Percentiles rank a stretch among this genome's conserved stretches.
Conservation (phyloP, 1,140 invertebrate species). For the Mycetomoellerius zeteki region DNA sequence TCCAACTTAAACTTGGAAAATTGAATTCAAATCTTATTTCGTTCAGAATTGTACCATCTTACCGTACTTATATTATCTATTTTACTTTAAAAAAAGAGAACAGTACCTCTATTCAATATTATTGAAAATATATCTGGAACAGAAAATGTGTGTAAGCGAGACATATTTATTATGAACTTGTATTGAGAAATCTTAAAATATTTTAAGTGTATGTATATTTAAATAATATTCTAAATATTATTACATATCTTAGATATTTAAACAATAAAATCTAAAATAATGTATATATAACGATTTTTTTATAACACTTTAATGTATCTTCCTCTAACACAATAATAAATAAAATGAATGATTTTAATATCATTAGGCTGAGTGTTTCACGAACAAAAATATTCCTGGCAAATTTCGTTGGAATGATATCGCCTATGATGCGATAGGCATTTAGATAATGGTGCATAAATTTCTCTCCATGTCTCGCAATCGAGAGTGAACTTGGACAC, state of each 20-base stretch:
- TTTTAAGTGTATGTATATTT: neutral
- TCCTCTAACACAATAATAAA: neutral
- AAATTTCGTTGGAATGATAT: constrained; percentile 10
- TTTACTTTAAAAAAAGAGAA: neutral
- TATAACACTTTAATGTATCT: neutral
- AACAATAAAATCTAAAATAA: neutral
- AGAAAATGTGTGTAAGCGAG: neutral
- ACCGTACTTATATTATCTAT: neutral
- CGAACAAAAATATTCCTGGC: neutral
- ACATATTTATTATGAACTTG: neutral
- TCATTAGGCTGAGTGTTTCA: neutral
- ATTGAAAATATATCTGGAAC: neutral
- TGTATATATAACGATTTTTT: neutral
- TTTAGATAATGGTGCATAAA: constrained; percentile 1
- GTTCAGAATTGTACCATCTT: too few species aligned
- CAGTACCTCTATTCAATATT: neutral
- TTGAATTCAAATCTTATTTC: too few species aligned
- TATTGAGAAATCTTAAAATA: neutral
- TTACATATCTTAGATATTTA: neutral
- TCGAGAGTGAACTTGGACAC: constrained; percentile 21
- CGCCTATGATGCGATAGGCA: neutral
- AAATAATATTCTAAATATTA: neutral
- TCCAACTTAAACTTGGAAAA: too few species aligned
- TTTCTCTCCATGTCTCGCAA: constrained; percentile 25
- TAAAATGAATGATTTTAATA: neutral